Evolutionary conservation across 2,888 invertebrate species (phyloP).

Genomic region (Athripsodes cinereus): DNA sequence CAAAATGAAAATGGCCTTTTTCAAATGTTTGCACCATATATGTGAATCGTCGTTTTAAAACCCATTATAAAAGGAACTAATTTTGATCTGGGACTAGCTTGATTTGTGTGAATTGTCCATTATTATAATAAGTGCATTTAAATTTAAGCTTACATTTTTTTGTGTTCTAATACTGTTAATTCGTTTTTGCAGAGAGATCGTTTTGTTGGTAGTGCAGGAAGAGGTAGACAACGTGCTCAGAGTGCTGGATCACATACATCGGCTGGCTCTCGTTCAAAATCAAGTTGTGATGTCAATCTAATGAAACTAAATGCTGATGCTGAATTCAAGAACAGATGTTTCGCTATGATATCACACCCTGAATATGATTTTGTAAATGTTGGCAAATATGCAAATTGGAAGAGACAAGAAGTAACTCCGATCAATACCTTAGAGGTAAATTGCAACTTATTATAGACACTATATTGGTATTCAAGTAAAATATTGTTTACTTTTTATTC

Average conservation of each 20-base stretch:
- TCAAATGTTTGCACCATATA: too few species aligned
- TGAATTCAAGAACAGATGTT: slow-evolving; percentile 9
- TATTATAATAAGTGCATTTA: too few species aligned
- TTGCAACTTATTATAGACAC: too few species aligned
- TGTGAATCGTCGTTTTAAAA: too few species aligned
- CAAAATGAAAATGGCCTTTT: too few species aligned
- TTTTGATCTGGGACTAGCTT: too few species aligned
- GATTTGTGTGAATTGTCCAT: too few species aligned
- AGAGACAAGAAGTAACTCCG: not conserved
- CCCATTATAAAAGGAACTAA: too few species aligned
- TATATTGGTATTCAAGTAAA: too few species aligned
- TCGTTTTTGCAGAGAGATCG: not conserved
- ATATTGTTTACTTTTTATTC: too few species aligned
- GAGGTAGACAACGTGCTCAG: slow-evolving; percentile 12
- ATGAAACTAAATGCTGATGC: not conserved
- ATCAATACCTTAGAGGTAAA: slow-evolving; percentile 10
- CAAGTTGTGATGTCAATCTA: slow-evolving; percentile 1
- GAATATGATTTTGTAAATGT: slow-evolving; percentile 8
- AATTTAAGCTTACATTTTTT: too few species aligned
- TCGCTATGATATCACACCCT: not conserved
- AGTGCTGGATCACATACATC: slow-evolving; percentile 15
- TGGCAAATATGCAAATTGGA: not conserved
- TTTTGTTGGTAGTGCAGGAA: not conserved
- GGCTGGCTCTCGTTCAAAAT: slow-evolving; percentile 4
- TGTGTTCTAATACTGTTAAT: too few species aligned